Base-by-base conservation (phyloP, 2,888 invertebrate genomes). In the Tenthredo mesomela region DNA sequence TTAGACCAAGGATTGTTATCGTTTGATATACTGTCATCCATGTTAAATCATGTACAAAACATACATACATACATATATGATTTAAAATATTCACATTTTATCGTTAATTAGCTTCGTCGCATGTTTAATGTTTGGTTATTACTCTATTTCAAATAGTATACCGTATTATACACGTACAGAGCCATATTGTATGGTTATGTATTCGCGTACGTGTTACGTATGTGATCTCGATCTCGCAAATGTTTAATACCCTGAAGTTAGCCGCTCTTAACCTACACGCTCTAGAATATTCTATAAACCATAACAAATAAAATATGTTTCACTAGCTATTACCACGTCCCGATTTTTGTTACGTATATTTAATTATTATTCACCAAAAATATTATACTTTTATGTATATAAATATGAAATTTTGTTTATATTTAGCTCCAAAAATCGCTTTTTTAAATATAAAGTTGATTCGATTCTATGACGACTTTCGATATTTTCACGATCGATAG, bases 1-100 rank as follows among this genome's bases (percentile, higher is more conserved):
- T 84, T 85, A 15, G 85, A 85, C 92, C 92, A 92, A 58, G 88
- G 89, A 87, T 90, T 88, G 21, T 84, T 87, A 71, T 86, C 85
- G 5, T 84, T 67, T 5, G 67, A 40, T 21, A 65, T 70, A 40
- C 87, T 86, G 10, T 88, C 82, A 29, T 84, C 85, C 85, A 85
- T 85, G 12, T 65, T 84, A 37, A 37, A 33, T 18, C 25, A 77
- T n/a, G n/a, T n/a, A n/a, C n/a, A n/a, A n/a, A n/a, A n/a, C n/a
- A n/a, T n/a, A n/a, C n/a, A n/a, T n/a, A n/a, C 7, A 21, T 15
- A 25, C 2, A 40, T 15, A 25, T 25, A n/a, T 43, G 7, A 18
- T 25, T 21, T 18, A 77, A 18, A 33, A 33, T 33, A 15, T 77
- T 77, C 54, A 77, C 54, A 50, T 54, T 77, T 37, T 50, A 25